Evolutionary conservation across 2,888 invertebrate species (phyloP), one percentile per base, ranked within the genome.

Genomic region (Pachliopta kotzebuea): DNA sequence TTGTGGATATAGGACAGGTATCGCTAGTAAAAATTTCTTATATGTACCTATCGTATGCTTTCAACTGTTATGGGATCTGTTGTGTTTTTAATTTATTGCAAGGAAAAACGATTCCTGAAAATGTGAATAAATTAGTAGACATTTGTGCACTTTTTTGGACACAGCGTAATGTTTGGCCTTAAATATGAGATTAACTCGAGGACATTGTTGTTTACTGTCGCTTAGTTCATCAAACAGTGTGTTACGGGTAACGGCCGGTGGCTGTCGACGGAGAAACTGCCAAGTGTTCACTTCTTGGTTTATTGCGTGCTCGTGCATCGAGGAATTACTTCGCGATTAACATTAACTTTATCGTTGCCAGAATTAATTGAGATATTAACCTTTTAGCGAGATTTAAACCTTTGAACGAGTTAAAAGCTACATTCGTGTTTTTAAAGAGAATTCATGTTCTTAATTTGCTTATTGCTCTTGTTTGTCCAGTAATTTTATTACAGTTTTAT

Each of bases 321-420:
- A 20, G 42, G 42, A 65, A 60, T 56, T 65, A 65, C 52, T 42
- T 23, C 54, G 31, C 17, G 24, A 42, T 63, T 21, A 45, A 31
- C 42, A 21, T 26, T 29, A 11, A 42, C 45, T 29, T 56, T 37
- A 64, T 56, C 21, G 60, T 55, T 55, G 60, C 56, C 59, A 60
- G 64, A 64, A 60, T 60, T 64, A 58, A 63, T 63, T 64, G 64
- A 31, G 37, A 17, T n/a, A n/a, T n/a, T n/a, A n/a, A n/a, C n/a
- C n/a, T n/a, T n/a, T n/a, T n/a, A n/a, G n/a, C 20, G 31, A 20
- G 56, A 60, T 62, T 62, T 62, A 62, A 56, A 20, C 20, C 2
- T 52, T 52, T 21, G 14, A 11, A 21, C 8, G 21, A 18, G 50
- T 7, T 23, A 52, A 9, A 3, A 21, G 14, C 21, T 18, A 52